Evolutionary conservation across 2,888 invertebrate species (phyloP), one percentile per base, ranked within the genome.

Genomic region (Hydroisotoma schaefferi): DNA sequence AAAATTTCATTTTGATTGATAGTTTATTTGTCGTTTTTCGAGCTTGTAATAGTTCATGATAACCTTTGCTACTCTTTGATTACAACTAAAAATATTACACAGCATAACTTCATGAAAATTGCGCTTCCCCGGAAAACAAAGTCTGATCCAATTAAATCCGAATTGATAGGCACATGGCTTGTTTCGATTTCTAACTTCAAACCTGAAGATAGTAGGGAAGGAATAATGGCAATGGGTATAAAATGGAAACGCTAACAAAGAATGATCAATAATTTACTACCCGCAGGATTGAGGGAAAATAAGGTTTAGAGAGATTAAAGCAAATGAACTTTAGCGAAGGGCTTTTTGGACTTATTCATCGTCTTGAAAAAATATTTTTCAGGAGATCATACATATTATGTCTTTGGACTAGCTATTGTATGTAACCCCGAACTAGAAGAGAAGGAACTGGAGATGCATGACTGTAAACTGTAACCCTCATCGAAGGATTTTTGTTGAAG

Each of bases 241-340:
- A 22, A 46, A 46, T 46, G 15, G 15, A 33, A 10, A 33, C 15
- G 23, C 12, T 46, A 46, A 46, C 46, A 46, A 46, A 22, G 46
- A 46, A 46, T 22, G 15, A 20, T 15, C 6, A 46, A 46, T 46
- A 46, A 46, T 46, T 46, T 46, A 46, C 46, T 25, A 46, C 46
- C 46, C 20, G 12, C 20, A 6, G 4, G 5, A 46, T 46, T 46
- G 23, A 46, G 46, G 23, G 46, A 20, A 46, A 46, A 46, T 5
- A 46, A 25, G 23, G 20, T 46, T 22, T 25, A 46, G 23, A 46
- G 40, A n/a, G 40, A 40, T 10, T 20, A 15, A 33, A 33, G 33
- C 33, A 20, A 40, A 40, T 15, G 40, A 5, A n/a, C n/a, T n/a
- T n/a, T n/a, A n/a, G n/a, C 40, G n/a, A 40, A 40, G 40, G 40